Conservation (phyloP, 2,113 vertebrate genomes). For the Notarius lentiginosus region DNA sequence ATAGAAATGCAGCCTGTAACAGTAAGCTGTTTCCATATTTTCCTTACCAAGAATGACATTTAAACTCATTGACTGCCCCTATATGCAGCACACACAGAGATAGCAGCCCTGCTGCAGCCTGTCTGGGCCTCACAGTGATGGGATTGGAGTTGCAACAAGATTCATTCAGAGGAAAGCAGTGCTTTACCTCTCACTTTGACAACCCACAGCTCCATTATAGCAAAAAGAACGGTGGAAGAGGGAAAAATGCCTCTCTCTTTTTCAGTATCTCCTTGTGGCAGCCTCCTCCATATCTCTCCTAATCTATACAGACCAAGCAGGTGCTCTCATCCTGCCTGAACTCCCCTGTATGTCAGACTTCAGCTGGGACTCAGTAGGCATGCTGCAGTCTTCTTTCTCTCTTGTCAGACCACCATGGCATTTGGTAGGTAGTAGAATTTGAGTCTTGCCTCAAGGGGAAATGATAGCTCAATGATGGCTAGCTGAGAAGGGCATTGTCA, state of each 20-base stretch:
- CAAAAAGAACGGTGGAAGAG: conserved; percentile 14
- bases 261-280: conserved; percentile 49
- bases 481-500: conserved; percentile 71
- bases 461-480: conserved; percentile 64
- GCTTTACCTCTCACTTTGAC: conserved; percentile 36
- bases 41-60: conserved; percentile 25
- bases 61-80: conserved; percentile 32
- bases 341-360: conserved; percentile 41
- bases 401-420: conserved; percentile 74
- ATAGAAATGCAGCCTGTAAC: not conserved
- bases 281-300: conserved; percentile 45
- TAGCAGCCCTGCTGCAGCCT: conserved; percentile 29
- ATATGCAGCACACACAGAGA: conserved; percentile 26
- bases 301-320: conserved; percentile 51
- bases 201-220: conserved; percentile 44
- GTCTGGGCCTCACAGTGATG: conserved; percentile 32
- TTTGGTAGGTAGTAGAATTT: conserved; percentile 66
- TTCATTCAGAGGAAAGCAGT: conserved; percentile 41
- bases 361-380: conserved; percentile 32
- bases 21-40: conserved; percentile 6
- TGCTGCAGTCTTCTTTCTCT: conserved; percentile 40
- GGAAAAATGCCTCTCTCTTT: conserved; percentile 10
- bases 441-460: conserved; percentile 32
- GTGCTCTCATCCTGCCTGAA: conserved; percentile 46
- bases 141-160: conserved; percentile 30